Evolutionary conservation across 1,140 invertebrate species (phyloP), one percentile per base, ranked within the genome.

Genomic region (Mylabris phalerata): DNA sequence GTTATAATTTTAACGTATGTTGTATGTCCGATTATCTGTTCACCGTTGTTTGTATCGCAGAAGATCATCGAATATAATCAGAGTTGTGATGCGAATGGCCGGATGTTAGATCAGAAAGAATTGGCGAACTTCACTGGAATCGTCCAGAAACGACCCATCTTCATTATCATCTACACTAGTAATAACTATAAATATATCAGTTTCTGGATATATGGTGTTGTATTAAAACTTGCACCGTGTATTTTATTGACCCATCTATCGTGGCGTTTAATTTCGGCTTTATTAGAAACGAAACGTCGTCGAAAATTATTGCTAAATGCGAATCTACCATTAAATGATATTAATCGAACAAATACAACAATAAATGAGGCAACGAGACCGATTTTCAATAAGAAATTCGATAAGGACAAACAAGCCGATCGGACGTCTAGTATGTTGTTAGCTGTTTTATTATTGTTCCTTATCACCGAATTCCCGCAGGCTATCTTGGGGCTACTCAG

Each of bases 351-450:
- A 13, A 10, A 11, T 7, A 55, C 44, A 27, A 41, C 38, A 41
- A 41, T 10, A 44, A 44, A n/a, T 19, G 9, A 9, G 9, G 40
- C n/a, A 50, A 19, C 5, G 40, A 48, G 54, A 5, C 45, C 57
- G 32, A 51, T 61, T 7, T 13, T 57, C 38, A 59, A 59, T 38
- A 62, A 67, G 24, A 67, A 75, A 32, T 48, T 76, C 43, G 84
- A 84, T 59, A 85, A 85, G 59, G 84, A 86, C 50, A 80, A 83
- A 49, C 85, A 88, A 65, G 90, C 89, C 3, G 91, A 95, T 74
- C 81, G 91, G 24, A 98, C 95, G 0, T 98, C 95, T 0, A 80
- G 85, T 11, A 98, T 99, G 95, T 76, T 98, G 39, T 77, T 98
- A 7, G 92, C 93, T 0, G 87, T 99, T 0, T 80, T 98, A 0